These are phyloP conservation scores for Sciurus niger DNA, from an alignment of 2,113 vertebrate genomes.

Conservation along the genomic window DNA sequence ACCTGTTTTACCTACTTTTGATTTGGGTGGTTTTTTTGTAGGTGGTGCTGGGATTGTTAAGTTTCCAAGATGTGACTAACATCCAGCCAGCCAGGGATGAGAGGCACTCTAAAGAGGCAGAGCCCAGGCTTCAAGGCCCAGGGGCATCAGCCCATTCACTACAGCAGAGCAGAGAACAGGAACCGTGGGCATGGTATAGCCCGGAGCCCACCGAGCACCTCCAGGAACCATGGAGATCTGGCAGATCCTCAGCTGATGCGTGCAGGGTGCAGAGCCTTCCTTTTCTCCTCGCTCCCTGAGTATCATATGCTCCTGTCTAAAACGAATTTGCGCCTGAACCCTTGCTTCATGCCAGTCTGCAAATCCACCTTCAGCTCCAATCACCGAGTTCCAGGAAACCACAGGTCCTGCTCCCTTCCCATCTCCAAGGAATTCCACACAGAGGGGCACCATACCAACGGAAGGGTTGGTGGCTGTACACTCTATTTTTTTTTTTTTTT, in stretches of 20 bases:
- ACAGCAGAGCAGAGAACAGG: background rate
- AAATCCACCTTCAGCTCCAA: too few species aligned
- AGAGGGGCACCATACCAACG: too few species aligned
- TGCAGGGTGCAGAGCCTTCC: background rate
- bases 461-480: background rate
- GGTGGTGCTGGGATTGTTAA: background rate
- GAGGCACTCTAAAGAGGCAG: background rate
- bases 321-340: background rate
- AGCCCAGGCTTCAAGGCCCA: background rate
- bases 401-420: accelerated
- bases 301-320: background rate
- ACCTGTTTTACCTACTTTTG: background rate
- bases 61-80: background rate
- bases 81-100: background rate
- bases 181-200: background rate
- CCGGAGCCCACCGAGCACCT: background rate
- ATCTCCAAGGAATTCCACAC: background rate
- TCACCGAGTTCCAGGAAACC: background rate
- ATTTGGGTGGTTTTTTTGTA: background rate
- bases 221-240: background rate
- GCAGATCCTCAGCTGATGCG: background rate
- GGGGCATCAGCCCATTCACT: background rate
- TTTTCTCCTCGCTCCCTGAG: background rate
- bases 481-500: background rate
- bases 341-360: background rate